Conservation (phyloP, 2,797 vertebrate genomes). For the Caiman crocodilus region DNA sequence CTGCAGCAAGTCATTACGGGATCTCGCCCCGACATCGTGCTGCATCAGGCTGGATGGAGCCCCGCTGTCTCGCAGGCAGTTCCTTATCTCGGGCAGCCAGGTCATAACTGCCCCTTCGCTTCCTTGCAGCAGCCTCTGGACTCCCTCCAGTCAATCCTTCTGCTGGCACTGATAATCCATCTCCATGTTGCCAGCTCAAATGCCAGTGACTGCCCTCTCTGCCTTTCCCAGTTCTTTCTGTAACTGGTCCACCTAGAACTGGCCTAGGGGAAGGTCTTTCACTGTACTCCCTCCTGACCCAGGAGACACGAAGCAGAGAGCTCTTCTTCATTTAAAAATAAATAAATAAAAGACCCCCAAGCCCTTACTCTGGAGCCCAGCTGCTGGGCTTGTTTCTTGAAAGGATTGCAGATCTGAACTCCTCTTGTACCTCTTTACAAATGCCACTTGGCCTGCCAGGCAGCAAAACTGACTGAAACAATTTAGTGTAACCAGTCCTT, state of each 20-base stretch:
- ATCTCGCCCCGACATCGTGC: background rate
- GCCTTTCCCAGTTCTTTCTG: background rate
- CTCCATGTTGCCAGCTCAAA: background rate
- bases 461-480: background rate
- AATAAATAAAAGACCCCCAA: background rate
- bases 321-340: background rate
- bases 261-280: background rate
- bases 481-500: background rate
- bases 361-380: background rate
- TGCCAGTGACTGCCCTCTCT: background rate
- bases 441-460: background rate
- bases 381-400: background rate
- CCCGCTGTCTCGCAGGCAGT: no score
- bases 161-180: background rate
- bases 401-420: accelerated
- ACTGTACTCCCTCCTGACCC: background rate
- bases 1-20: background rate
- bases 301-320: accelerated
- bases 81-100: no score
- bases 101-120: no score
- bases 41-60: background rate
- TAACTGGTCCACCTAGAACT: background rate
- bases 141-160: background rate
- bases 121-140: background rate
- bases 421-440: background rate